Evolutionary conservation across 1,140 invertebrate species (phyloP).

Genomic region (Drosophila dunni): DNA sequence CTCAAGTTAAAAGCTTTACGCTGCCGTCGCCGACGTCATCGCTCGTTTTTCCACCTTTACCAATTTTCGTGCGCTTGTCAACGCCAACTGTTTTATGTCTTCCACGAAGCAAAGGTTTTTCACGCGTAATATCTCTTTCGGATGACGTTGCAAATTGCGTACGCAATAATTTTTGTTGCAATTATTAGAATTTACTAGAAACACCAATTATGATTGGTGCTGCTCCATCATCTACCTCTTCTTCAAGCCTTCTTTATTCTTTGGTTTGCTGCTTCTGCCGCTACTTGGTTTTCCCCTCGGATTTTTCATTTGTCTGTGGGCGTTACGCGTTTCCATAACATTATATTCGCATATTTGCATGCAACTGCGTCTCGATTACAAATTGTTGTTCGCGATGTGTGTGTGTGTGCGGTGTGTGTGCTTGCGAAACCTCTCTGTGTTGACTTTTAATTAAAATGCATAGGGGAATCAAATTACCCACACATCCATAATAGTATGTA

Average conservation of each 20-base stretch:
- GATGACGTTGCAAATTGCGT: constrained; percentile 26
- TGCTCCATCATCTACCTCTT: constrained; percentile 6
- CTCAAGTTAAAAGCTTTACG: constrained; percentile 10
- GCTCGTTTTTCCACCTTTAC: background rate
- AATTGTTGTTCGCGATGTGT: constrained; percentile 38
- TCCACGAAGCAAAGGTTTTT: constrained; percentile 14
- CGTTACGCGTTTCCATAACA: constrained; percentile 49
- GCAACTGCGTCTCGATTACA: constrained; percentile 58
- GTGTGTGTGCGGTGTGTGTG: constrained; percentile 3
- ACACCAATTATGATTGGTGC: constrained; percentile 52
- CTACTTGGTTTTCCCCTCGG: background rate
- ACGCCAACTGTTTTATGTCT: constrained; percentile 26
- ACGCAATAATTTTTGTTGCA: constrained; percentile 14
- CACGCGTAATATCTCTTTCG: background rate
- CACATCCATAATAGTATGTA: constrained; percentile 21
- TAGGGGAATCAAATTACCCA: constrained; percentile 79
- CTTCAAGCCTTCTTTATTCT: constrained; percentile 16
- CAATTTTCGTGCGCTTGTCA: background rate
- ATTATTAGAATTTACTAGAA: constrained; percentile 29
- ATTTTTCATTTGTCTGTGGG: constrained; percentile 47
- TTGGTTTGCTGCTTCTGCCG: constrained; percentile 21
- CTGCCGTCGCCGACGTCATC: background rate
- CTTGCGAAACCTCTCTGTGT: constrained; percentile 36
- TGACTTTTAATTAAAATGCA: constrained; percentile 83
- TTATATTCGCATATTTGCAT: constrained; percentile 57